phyloP scores from a whole-genome alignment of 2,113 vertebrate genomes.

The Natator depressus region DNA sequence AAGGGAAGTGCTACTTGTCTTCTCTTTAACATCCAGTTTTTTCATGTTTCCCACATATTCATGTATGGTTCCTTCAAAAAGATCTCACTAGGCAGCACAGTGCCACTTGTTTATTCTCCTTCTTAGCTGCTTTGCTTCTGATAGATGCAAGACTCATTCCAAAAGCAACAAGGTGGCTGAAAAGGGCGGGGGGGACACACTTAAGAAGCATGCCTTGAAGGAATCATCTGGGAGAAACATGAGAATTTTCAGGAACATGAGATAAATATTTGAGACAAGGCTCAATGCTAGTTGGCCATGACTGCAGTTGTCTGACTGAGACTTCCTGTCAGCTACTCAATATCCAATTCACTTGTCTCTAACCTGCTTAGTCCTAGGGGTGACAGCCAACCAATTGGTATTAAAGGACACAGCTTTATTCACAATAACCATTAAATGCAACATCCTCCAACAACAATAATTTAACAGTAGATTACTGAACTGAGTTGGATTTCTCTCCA shows the following conservation, averaged over 20 bases:
- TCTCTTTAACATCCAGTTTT: fast-evolving
- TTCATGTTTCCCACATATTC: neutral
- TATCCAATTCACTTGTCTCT: fast-evolving
- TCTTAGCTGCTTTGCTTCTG: neutral
- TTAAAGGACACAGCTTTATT: neutral
- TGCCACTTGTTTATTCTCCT: neutral
- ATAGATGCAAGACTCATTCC: fast-evolving
- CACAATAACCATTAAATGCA: neutral
- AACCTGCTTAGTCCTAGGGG: neutral
- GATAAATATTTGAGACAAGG: neutral
- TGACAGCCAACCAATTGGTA: neutral
- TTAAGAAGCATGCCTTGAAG: neutral
- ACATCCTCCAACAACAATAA: neutral
- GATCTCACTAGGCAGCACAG: fast-evolving
- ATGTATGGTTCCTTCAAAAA: neutral
- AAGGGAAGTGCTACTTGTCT: neutral
- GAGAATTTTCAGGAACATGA: neutral
- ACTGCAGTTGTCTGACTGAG: neutral
- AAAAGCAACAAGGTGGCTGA: too few relatives aligned
- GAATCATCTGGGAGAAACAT: fast-evolving
- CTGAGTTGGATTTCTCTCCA: fast-evolving
- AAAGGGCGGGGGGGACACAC: fast-evolving
- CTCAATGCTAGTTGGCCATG: neutral
- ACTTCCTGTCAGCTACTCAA: neutral
- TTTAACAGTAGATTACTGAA: fast-evolving